Percentiles rank a stretch among this genome's conserved stretches.
phyloP scores from a whole-genome alignment of 1,140 invertebrate species.

The Drosophila nasuta region DNA sequence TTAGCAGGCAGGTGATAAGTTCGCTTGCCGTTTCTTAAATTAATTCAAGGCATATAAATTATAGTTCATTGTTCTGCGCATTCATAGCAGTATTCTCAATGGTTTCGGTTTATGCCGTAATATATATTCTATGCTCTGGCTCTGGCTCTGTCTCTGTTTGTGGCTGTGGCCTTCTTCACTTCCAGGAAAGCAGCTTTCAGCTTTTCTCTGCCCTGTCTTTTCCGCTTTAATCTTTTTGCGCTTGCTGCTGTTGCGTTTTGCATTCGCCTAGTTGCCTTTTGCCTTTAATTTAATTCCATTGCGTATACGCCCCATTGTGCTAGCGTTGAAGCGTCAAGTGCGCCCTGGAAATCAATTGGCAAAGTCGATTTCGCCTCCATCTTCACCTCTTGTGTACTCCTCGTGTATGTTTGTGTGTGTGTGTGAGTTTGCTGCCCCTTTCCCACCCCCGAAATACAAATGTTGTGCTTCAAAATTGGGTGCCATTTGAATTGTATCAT shows the following conservation, averaged over 20 bases:
- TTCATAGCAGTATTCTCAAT: conserved; percentile 6
- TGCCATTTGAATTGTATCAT: conserved; percentile 67
- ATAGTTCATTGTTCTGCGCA: conserved; percentile 62
- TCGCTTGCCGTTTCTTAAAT: conserved; percentile 59
- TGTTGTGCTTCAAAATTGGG: conserved; percentile 26
- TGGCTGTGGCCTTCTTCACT: background rate
- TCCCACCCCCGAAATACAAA: background rate
- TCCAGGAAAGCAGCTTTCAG: conserved; percentile 18
- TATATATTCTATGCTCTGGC: background rate
- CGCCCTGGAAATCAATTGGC: conserved; percentile 37
- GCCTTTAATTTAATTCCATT: conserved; percentile 46
- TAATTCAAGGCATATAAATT: conserved; percentile 77
- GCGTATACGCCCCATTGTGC: conserved; percentile 42
- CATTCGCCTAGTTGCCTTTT: conserved; percentile 7
- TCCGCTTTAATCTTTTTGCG: conserved; percentile 1
- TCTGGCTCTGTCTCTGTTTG: background rate
- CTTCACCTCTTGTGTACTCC: background rate
- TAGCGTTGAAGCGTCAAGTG: conserved; percentile 33
- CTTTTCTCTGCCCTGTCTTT: background rate
- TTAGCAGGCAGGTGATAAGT: conserved; percentile 70
- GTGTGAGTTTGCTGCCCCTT: background rate
- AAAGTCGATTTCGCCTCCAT: conserved; percentile 1
- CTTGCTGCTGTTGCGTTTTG: conserved; percentile 6
- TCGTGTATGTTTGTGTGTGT: background rate
- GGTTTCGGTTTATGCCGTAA: conserved; percentile 20